Percentiles rank a stretch among this genome's conserved stretches.
These are phyloP conservation scores for Aegypius monachus DNA, from an alignment of 2,113 vertebrate species.

Conservation along the genomic window DNA sequence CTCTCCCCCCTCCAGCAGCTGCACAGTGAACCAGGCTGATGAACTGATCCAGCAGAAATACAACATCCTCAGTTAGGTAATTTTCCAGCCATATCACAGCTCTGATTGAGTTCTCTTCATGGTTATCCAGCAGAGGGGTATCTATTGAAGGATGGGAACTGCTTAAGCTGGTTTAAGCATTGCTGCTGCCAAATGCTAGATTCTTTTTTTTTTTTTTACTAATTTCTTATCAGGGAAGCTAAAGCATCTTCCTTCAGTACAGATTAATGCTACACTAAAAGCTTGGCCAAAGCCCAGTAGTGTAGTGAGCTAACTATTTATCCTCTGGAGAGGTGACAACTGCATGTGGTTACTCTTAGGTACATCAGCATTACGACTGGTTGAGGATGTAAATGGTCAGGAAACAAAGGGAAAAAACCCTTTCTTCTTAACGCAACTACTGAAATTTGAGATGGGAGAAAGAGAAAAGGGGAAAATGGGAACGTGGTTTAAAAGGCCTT, in stretches of 20 bases:
- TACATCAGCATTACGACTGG: neutral
- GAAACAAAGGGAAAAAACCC: neutral
- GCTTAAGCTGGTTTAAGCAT: neutral
- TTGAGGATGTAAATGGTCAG: neutral
- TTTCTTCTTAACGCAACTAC: neutral
- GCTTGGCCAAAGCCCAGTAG: neutral
- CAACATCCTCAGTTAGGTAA: neutral
- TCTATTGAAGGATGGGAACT: neutral
- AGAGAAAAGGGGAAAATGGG: neutral
- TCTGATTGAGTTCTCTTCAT: neutral
- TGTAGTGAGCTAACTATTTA: neutral
- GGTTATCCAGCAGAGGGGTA: neutral
- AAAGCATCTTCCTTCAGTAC: neutral
- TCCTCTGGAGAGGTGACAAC: neutral
- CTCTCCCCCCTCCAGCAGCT: neutral
- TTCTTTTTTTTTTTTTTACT: neutral
- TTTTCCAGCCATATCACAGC: neutral
- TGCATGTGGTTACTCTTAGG: neutral
- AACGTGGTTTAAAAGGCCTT: neutral
- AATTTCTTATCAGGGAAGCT: neutral
- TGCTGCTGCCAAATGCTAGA: neutral
- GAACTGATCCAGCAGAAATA: neutral
- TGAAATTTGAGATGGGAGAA: neutral
- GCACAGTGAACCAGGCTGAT: accelerated
- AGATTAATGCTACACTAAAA: neutral